A percentile compares a stretch with the other conserved stretches of the same genome.
Conservation (phyloP, 2,797 vertebrate species). For the Mionectes olivaceus region DNA sequence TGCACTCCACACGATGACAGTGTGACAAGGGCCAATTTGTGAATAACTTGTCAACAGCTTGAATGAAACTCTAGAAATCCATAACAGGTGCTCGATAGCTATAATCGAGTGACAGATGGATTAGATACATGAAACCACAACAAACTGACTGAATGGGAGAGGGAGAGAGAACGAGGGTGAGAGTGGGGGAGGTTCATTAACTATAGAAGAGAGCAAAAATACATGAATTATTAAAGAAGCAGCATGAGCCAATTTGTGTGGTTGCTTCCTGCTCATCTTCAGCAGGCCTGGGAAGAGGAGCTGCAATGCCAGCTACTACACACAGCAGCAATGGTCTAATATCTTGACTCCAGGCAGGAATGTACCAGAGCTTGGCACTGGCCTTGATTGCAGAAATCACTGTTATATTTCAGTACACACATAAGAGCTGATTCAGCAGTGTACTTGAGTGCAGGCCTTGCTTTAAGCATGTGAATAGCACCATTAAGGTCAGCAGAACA, state of each 20-base stretch:
- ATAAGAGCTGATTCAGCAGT: conserved; percentile 52
- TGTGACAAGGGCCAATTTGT: conserved; percentile 75
- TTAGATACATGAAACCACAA: conserved; percentile 77
- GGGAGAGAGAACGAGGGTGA: conserved; percentile 61
- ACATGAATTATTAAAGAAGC: conserved; percentile 78
- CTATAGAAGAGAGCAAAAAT: conserved; percentile 76
- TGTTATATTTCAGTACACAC: conserved; percentile 11
- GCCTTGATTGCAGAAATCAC: conserved; percentile 63
- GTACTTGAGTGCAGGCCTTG: neutral
- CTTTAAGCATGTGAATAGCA: neutral
- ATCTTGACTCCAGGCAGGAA: conserved; percentile 37
- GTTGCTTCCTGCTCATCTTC: conserved; percentile 73
- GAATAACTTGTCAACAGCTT: conserved; percentile 78
- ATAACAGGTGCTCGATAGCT: conserved; percentile 77
- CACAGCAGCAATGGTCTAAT: conserved; percentile 14
- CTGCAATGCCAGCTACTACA: conserved; percentile 53
- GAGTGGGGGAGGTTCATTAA: conserved; percentile 73
- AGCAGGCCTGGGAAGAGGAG: conserved; percentile 57
- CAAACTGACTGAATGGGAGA: conserved; percentile 76
- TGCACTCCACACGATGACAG: conserved; percentile 70
- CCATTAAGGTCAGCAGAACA: conserved; percentile 18
- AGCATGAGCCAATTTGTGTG: conserved; percentile 62
- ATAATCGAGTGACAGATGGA: conserved; percentile 78
- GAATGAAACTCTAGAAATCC: conserved; percentile 77
- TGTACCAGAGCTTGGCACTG: conserved; percentile 52